A percentile compares a stretch with the other conserved stretches of the same genome.
Conservation (phyloP, 2,888 invertebrate species). For the Torymus auratus region DNA sequence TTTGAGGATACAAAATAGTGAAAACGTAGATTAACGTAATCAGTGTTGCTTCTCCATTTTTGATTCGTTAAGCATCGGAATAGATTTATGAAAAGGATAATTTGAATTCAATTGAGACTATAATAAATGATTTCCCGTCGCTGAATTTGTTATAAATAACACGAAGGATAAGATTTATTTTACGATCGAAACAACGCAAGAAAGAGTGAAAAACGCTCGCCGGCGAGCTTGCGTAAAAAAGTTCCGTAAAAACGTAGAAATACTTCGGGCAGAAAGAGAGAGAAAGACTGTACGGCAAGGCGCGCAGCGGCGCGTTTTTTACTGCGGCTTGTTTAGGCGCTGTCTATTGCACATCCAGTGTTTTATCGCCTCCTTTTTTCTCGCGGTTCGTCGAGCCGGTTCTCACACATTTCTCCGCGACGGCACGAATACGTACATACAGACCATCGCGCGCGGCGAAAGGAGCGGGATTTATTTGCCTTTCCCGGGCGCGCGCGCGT, state of each 20-base stretch:
- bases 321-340: conserved; percentile 22
- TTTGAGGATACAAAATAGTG: too few relatives aligned
- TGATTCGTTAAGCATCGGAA: background rate
- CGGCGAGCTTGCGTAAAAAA: conserved; percentile 8
- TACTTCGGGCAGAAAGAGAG: background rate
- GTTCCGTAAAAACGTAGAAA: background rate
- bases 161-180: too few relatives aligned
- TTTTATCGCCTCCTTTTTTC: conserved; percentile 37
- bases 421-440: conserved; percentile 1
- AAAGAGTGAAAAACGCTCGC: too few relatives aligned
- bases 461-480: conserved; percentile 57
- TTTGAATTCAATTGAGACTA: background rate
- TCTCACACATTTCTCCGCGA: conserved; percentile 51
- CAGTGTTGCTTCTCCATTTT: background rate
- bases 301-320: background rate
- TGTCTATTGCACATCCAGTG: conserved; percentile 35
- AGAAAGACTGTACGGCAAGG: too few relatives aligned
- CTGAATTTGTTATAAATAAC: too few relatives aligned
- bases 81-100: background rate
- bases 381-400: conserved; percentile 34
- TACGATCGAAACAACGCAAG: too few relatives aligned
- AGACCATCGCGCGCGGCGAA: conserved; percentile 38
- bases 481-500: conserved; percentile 44
- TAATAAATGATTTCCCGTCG: background rate
- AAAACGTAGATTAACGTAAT: background rate